Conservation (phyloP, 1,140 invertebrate species). For the Drosophila mojavensis region DNA sequence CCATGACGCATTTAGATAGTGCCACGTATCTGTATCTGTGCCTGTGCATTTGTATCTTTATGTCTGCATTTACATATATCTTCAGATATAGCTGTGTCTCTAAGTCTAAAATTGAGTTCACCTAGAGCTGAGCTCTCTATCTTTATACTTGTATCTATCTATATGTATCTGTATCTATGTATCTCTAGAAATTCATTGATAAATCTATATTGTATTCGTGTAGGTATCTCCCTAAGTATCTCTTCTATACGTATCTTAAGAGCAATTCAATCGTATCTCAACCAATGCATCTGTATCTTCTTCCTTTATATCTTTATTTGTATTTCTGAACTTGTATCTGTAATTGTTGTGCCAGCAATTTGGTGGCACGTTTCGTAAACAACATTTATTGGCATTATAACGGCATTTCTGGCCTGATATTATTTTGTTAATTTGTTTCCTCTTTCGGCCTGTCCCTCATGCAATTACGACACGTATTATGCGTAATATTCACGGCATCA, state of each 20-base stretch:
- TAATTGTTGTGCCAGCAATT: background rate
- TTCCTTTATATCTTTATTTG: too few species aligned
- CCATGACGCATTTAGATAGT: slow-evolving; percentile 3
- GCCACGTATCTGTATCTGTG: slow-evolving; percentile 7
- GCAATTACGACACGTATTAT: slow-evolving; percentile 80
- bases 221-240: background rate
- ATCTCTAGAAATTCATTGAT: slow-evolving; percentile 2
- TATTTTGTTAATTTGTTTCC: slow-evolving; percentile 5
- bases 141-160: too few species aligned
- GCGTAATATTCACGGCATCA: slow-evolving; percentile 80
- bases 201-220: slow-evolving; percentile 2
- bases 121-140: too few species aligned
- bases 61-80: slow-evolving; percentile 4
- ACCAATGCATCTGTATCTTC: background rate
- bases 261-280: background rate
- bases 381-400: slow-evolving; percentile 76
- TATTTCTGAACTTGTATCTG: background rate
- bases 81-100: background rate
- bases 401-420: slow-evolving; percentile 21
- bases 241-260: background rate
- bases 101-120: background rate
- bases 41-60: background rate
- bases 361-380: slow-evolving; percentile 72
- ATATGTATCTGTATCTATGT: background rate
- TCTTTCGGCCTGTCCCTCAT: slow-evolving; percentile 17